These are phyloP conservation scores for Willisornis vidua DNA, from an alignment of 2,113 vertebrate genomes.

Conservation along the genomic window DNA sequence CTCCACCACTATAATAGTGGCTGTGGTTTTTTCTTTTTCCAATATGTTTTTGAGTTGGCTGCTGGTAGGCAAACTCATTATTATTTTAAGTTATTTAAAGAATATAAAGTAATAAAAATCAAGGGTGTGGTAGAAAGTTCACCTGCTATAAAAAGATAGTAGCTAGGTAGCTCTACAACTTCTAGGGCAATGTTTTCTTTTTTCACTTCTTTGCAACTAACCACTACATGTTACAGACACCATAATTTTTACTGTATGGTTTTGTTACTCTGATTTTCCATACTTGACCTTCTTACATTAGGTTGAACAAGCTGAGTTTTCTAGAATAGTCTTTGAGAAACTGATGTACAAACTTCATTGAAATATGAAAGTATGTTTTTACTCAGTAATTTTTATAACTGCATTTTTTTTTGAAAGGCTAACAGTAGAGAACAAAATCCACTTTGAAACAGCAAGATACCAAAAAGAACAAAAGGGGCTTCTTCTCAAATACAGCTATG, in stretches of 20 bases:
- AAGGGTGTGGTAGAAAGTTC: slow-evolving; percentile 62
- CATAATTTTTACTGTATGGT: background rate
- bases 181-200: slow-evolving; percentile 7
- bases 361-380: slow-evolving; percentile 1
- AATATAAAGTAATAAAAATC: slow-evolving; percentile 54
- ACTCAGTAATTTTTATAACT: background rate
- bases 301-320: slow-evolving; percentile 38
- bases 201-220: slow-evolving; percentile 44
- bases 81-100: slow-evolving; percentile 70
- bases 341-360: background rate
- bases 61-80: slow-evolving; percentile 88
- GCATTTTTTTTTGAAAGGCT: background rate
- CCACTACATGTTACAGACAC: background rate
- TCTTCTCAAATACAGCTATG: background rate
- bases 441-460: background rate
- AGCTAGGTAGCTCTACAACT: background rate
- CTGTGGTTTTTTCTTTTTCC: background rate
- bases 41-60: slow-evolving; percentile 78
- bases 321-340: background rate
- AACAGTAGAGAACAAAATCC: background rate
- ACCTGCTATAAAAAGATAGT: slow-evolving; percentile 47
- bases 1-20: background rate
- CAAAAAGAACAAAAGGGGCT: background rate
- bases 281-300: slow-evolving; percentile 10
- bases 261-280: slow-evolving; percentile 32